Conservation (phyloP, 2,113 vertebrate genomes). For the Psephotus haematonotus region DNA sequence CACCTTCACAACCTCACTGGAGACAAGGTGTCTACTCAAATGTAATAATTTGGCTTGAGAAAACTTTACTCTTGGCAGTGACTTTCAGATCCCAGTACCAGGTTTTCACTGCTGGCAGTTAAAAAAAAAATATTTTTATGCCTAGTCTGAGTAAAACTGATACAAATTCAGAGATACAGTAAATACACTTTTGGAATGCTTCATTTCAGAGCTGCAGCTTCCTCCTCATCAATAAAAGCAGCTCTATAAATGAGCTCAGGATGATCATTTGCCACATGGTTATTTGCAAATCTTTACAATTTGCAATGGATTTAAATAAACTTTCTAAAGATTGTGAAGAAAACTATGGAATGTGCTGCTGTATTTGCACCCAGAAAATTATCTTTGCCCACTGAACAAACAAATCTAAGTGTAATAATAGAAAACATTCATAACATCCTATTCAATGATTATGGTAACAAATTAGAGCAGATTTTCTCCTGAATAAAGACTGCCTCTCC, state of each 20-base stretch:
- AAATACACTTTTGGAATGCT: background rate
- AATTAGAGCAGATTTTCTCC: background rate
- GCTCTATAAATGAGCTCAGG: background rate
- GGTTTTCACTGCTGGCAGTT: background rate
- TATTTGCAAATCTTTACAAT: background rate
- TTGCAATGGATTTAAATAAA: background rate
- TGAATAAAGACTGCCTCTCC: background rate
- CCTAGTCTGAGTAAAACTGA: background rate
- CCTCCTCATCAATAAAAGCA: background rate
- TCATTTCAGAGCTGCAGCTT: background rate
- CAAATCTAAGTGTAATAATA: background rate
- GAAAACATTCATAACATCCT: background rate
- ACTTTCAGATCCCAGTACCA: background rate
- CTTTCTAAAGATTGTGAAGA: background rate
- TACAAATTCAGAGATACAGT: background rate
- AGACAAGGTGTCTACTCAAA: conserved; percentile 44
- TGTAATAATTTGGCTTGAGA: conserved; percentile 12
- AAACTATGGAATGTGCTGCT: background rate
- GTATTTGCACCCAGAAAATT: background rate
- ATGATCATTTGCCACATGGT: background rate
- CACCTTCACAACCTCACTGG: background rate
- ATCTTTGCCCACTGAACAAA: background rate
- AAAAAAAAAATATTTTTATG: conserved; percentile 8
- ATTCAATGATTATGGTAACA: background rate
- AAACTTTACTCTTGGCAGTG: conserved; percentile 9